Evolutionary conservation across 1,140 invertebrate species (phyloP), one percentile per base, ranked within the genome.

Genomic region (Argopecten irradians): DNA sequence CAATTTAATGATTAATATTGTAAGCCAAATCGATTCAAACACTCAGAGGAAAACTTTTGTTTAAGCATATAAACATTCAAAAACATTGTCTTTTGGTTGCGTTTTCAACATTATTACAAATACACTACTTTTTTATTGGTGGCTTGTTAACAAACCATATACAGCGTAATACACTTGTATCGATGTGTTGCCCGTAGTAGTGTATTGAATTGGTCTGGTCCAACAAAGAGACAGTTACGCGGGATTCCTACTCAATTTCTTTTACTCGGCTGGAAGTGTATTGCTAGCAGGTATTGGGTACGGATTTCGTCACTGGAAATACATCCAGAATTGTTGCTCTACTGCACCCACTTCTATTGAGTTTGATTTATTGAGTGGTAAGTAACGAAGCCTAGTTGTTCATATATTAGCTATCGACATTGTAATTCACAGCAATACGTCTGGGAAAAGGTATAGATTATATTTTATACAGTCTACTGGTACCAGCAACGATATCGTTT

Each of bases 291-390:
- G 96, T 0, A 96, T 97, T 84, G 96, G 96, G 34, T 97, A 97
- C 92, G 96, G 96, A 87, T 96, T 97, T 3, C 96, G 97, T 16
- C 96, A 97, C 46, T 98, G 97, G 97, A 95, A 96, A 7, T 96
- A 96, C 85, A 97, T 97, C 84, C 97, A 98, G 95, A 95, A 98
- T 90, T 96, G 96, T 0, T 96, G 98, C 82, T 97, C 97, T 0
- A 93, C 97, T n/a, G n/a, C n/a, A n/a, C 35, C 97, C 97, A 32
- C 97, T 97, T 0, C 93, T 97, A 16, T 92, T 97, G 13, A 96
- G 98, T 89, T 90, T 98, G 14, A 96, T 96, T 22, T 97, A 91
- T 41, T 92, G 89, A n/a, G 88, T 93, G 91, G 92, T 94, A 93
- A 83, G 90, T 92, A 22, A 22, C 43, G 0, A 7, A 41, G 34